Percentiles rank a stretch among this genome's conserved stretches.
These are phyloP conservation scores for Drosophila leonis DNA, from an alignment of 2,888 invertebrate genomes.

Conservation along the genomic window DNA sequence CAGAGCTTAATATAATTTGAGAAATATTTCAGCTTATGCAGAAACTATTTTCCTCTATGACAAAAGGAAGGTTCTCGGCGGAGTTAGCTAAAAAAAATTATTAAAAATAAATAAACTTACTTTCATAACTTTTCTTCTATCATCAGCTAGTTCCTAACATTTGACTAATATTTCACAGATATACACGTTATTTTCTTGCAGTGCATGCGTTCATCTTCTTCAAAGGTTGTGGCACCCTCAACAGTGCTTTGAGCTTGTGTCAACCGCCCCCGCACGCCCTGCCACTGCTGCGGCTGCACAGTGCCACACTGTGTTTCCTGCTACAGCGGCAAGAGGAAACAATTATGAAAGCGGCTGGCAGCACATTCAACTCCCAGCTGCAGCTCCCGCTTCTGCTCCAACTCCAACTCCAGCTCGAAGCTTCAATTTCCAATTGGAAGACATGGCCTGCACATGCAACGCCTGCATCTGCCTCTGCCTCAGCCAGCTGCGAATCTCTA, in stretches of 20 bases:
- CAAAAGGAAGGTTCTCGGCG: no score
- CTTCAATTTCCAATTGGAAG: conserved; percentile 9
- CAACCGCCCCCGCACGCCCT: not conserved
- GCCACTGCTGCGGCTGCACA: conserved; percentile 4
- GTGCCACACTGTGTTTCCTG: conserved; percentile 40
- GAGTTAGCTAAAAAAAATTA: no score
- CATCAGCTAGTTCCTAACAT: no score
- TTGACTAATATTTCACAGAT: not conserved
- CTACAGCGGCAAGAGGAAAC: conserved; percentile 50
- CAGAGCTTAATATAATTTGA: no score
- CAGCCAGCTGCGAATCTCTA: conserved; percentile 28
- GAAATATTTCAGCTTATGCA: no score
- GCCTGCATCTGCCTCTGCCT: conserved; percentile 1
- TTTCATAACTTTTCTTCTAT: no score
- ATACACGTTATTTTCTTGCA: not conserved
- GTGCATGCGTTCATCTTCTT: conserved; percentile 40
- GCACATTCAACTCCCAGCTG: conserved; percentile 48
- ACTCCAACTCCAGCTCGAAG: not conserved
- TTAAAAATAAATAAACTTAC: no score
- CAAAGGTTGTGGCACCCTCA: conserved; percentile 52
- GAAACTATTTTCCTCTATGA: no score
- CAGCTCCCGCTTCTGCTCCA: not conserved
- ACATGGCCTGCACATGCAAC: conserved; percentile 36
- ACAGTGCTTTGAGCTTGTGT: conserved; percentile 37
- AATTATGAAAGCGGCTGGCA: conserved; percentile 61